phyloP scores from a whole-genome alignment of 2,888 invertebrate species.

The Pachycephus smyrnensis region DNA sequence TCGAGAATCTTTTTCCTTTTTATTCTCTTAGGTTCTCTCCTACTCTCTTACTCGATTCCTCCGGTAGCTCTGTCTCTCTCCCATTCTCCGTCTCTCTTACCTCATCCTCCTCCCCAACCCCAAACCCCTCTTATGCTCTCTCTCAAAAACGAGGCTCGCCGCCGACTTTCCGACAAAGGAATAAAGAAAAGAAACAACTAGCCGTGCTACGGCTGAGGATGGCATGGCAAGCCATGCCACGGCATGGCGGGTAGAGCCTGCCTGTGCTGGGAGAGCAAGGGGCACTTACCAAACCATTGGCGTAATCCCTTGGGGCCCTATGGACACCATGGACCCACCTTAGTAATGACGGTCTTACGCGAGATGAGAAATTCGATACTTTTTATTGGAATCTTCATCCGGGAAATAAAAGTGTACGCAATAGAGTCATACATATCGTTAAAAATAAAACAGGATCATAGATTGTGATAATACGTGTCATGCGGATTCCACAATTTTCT shows the following conservation, averaged over 20 bases:
- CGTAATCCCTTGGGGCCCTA: conserved; percentile 35
- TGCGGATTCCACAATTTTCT: neutral
- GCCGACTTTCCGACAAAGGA: conserved; percentile 66
- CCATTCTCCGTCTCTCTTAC: conserved; percentile 13
- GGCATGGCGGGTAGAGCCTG: conserved; percentile 52
- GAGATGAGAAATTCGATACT: neutral
- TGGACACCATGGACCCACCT: neutral
- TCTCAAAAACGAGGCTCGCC: conserved; percentile 62
- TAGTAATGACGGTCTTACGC: neutral
- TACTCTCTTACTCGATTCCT: conserved; percentile 30
- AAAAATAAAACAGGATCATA: neutral
- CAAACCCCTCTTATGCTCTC: conserved; percentile 30
- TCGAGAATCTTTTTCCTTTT: conserved; percentile 40
- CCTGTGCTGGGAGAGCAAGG: conserved; percentile 44
- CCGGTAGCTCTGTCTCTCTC: conserved; percentile 29
- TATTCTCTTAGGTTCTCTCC: conserved; percentile 26
- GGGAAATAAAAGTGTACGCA: neutral
- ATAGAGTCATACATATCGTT: neutral
- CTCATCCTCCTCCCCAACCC: conserved; percentile 14
- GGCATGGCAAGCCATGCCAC: conserved; percentile 43
- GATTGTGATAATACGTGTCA: neutral
- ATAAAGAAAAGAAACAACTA: conserved; percentile 66
- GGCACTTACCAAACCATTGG: conserved; percentile 47
- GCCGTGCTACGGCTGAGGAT: conserved; percentile 46
- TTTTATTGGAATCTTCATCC: neutral